These are phyloP conservation scores for Cuculus canorus DNA, from an alignment of 2,797 vertebrate genomes.

Conservation along the genomic window DNA sequence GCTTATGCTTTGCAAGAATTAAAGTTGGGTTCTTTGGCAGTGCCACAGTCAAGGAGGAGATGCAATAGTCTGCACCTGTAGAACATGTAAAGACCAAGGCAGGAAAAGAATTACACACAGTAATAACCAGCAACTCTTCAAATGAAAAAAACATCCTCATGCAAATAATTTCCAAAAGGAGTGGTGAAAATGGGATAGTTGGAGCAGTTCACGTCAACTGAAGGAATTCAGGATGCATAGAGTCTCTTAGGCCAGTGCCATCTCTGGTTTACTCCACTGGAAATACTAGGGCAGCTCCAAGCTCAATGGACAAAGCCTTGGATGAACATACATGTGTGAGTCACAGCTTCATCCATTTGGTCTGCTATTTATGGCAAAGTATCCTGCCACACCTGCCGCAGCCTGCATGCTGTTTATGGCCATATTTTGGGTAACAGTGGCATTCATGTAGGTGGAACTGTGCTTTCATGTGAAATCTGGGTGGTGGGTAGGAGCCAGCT, in stretches of 20 bases:
- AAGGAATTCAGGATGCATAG: not conserved
- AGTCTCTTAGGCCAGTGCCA: not conserved
- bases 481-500: not conserved
- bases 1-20: not conserved
- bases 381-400: not conserved
- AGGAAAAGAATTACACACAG: not conserved
- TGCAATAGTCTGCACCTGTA: not conserved
- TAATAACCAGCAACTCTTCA: not conserved
- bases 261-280: not conserved
- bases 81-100: not conserved
- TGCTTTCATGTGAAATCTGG: not conserved
- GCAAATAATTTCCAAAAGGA: not conserved
- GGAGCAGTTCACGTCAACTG: not conserved
- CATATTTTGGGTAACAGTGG: not conserved
- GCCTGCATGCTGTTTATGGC: not conserved
- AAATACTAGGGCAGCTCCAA: not conserved
- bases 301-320: not conserved
- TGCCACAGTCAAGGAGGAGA: not conserved
- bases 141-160: not conserved
- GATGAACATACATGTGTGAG: rapidly evolving
- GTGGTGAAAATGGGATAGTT: not conserved
- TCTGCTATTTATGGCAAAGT: slow-evolving; percentile 31
- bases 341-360: slow-evolving; percentile 36
- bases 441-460: rapidly evolving
- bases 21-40: not conserved